Base-by-base conservation (phyloP, 2,888 invertebrate genomes). In the Volucella bombylans region DNA sequence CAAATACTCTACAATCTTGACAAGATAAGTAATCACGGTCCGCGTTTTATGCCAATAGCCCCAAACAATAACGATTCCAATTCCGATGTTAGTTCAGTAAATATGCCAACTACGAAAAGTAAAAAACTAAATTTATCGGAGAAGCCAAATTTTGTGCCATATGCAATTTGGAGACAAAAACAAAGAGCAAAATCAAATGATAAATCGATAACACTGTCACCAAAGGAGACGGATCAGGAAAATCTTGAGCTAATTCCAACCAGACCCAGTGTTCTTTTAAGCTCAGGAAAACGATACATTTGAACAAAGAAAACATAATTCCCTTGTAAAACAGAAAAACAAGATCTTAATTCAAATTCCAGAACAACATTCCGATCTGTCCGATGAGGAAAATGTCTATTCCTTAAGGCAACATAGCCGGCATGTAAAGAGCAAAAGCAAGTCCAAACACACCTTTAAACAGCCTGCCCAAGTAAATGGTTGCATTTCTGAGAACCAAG, bases 1-100 rank as follows among this genome's bases (percentile, higher is more conserved):
- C 79, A 61, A 6, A 80, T 79, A 54, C 39, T 87, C 1, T 47
- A 77, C 10, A 82, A 87, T 54, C 52, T 87, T 18, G 54, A 76
- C 18, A 57, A 41, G 41, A 82, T 80, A 39, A 79, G 71, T 12
- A 67, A 78, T 8, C 45, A 65, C 45, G 6, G 54, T 18, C 47
- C 9, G 0, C 64, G 49, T 6, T 73, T 64, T n/a, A 41, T 64
- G 38, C 64, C 31, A 4, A 41, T 14, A 49, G 12, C 10, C 8
- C 4, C 14, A 12, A 23, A 8, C 11, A 76, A 50, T 31, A 6
- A 6, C 31, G 31, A 31, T 31, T 31, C 6, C n/a, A 57, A 59
- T 12, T 43, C 55, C 0, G 67, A 43, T 8, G 11, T 12, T 8
- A 8, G 12, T 10, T n/a, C 8, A 8, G 18, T n/a, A 11, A 43